Evolutionary conservation across 2,797 vertebrate species (phyloP), one percentile per base, ranked within the genome.

Genomic region (Xenopus petersii): DNA sequence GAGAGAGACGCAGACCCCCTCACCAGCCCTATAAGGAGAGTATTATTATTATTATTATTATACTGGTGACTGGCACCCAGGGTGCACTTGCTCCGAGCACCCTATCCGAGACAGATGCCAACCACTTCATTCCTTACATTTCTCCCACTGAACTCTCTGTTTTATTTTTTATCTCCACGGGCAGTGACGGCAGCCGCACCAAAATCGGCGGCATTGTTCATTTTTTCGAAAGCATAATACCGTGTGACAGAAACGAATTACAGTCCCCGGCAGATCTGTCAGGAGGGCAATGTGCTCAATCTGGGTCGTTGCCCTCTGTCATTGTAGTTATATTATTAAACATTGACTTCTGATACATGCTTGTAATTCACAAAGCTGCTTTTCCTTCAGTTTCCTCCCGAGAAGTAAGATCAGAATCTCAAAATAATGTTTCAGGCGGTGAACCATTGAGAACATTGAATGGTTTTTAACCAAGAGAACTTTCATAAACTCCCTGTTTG

Each of bases 181-280:
- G 63, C 59, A 67, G 36, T 33, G 49, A 70, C 13, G 46, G 42
- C 76, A 30, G 70, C 59, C 64, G 60, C 71, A 24, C 71, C 71
- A 69, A 71, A 73, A 64, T 73, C 66, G 66, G 64, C 26, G 21
- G 70, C 71, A 78, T 78, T 78, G 76, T 73, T 73, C 54, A 64
- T 78, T 78, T 73, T 73, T 30, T 51, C 63, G 26, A 78, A 68
- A 69, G 76, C 71, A 78, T 78, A 78, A 73, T 70, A 73, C 51
- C 71, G 66, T 73, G 76, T 78, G 76, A 78, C 76, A 78, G 76
- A 78, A 78, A 78, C 54, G 76, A 78, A 78, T 78, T 78, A 70
- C 75, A 71, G 78, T 76, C 76, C 74, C 55, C 47, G 46, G n/a
- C 49, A 30, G 70, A 80, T 61, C 1, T 0, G 17, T 80, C 71